Percentiles rank a stretch among this genome's conserved stretches.
Evolutionary conservation across 2,797 vertebrate species (phyloP).

Genomic region (Melopsittacus undulatus): DNA sequence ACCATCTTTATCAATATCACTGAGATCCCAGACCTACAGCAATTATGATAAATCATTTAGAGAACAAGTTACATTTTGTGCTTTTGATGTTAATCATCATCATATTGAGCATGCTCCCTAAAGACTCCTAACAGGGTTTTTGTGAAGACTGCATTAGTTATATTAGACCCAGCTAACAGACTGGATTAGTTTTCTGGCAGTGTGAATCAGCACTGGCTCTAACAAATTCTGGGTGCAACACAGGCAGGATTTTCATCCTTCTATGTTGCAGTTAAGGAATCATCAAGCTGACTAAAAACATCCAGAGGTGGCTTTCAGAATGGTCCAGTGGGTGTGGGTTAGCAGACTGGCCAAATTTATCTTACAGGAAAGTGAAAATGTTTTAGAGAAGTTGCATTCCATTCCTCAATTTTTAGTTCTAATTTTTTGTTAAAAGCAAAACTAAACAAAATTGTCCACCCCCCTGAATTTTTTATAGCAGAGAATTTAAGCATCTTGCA

Average conservation of each 20-base stretch:
- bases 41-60: neutral
- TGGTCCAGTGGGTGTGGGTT: neutral
- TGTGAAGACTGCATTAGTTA: neutral
- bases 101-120: neutral
- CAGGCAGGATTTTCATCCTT: neutral
- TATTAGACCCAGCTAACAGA: neutral
- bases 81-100: neutral
- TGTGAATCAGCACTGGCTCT: neutral
- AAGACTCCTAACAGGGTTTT: neutral
- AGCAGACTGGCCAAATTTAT: neutral
- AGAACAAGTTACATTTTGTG: neutral
- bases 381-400: neutral
- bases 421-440: neutral
- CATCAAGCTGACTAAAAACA: neutral
- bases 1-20: conserved; percentile 98
- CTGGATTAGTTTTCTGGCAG: neutral
- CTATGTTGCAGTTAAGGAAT: neutral
- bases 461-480: neutral
- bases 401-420: neutral
- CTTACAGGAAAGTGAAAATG: neutral
- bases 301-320: neutral
- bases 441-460: neutral
- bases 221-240: neutral
- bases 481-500: neutral
- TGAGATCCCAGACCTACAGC: conserved; percentile 95